Base-by-base conservation (phyloP, 2,113 vertebrate species). In the Lophius piscatorius region DNA sequence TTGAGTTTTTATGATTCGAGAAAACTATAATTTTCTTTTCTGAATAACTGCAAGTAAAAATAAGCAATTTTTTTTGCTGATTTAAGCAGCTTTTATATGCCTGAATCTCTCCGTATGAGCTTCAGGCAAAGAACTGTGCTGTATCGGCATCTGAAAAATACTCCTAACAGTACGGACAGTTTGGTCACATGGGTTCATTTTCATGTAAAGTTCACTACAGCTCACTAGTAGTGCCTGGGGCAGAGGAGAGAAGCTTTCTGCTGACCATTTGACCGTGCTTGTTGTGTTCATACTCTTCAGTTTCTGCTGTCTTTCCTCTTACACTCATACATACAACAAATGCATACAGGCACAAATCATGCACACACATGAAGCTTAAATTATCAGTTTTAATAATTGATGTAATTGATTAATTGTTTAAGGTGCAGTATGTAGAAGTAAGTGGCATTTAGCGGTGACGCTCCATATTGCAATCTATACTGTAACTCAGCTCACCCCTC, bases 201-300 rank as follows among this genome's bases (percentile, higher is more conserved):
- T 76, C 80, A 72, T 63, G 46, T 68, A 74, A 82, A 84, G 80
- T 85, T 82, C 75, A 80, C 23, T 21, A 16, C 60, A 29, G 17
- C 56, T 61, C 29, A 31, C 29, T 10, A 9, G 52, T 6, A 9
- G 14, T 59, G 75, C 61, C 80, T 1, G 42, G 79, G 63, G 86
- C 66, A 26, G n/a, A 45, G 35, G 31, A 67, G 52, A 74, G 45
- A 64, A 52, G 55, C 63, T 59, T 28, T 45, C 35, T 62, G 70
- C 63, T 76, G 76, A 81, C 51, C 64, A 23, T 64, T 60, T 79
- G 66, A 75, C 81, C 61, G 9, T 20, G 35, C 31, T 61, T 73
- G 40, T 26, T 71, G 22, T 49, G 47, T 31, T 41, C 35, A 52
- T 33, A 41, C 71, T 54, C 39, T 63, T 68, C 60, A 38, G 31